Percentiles rank a stretch among this genome's conserved stretches.
Evolutionary conservation across 2,888 invertebrate species (phyloP).

Genomic region (Caenorhabditis panamensis): DNA sequence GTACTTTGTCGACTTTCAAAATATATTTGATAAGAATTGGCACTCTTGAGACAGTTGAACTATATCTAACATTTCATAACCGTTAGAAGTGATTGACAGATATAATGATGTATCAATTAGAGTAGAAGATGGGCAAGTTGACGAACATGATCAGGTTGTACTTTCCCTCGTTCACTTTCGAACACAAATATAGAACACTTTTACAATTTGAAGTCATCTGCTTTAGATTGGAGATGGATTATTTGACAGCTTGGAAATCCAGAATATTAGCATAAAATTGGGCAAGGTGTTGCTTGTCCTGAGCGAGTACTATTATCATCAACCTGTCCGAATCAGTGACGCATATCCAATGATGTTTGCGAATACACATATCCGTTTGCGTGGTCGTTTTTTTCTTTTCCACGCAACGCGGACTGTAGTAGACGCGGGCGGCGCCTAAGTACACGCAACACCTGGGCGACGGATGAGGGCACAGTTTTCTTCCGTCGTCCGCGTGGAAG

Average conservation of each 20-base stretch:
- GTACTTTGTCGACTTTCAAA: constrained; percentile 36
- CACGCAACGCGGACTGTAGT: constrained; percentile 40
- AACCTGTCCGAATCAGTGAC: constrained; percentile 61
- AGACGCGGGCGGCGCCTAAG: constrained; percentile 58
- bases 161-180: no score
- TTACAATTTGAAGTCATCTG: constrained; percentile 13
- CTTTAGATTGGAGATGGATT: constrained; percentile 9
- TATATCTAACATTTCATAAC: constrained; percentile 16
- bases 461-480: constrained; percentile 49
- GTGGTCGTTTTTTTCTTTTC: constrained; percentile 45
- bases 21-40: constrained; percentile 38
- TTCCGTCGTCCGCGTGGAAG: constrained; percentile 52
- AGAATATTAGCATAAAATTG: constrained; percentile 48
- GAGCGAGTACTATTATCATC: constrained; percentile 54
- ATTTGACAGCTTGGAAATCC: constrained; percentile 6
- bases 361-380: constrained; percentile 62
- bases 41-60: constrained; percentile 10
- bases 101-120: not conserved
- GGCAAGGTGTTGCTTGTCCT: constrained; percentile 17
- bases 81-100: not conserved
- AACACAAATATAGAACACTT: no score
- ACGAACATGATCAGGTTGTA: no score
- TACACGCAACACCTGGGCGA: constrained; percentile 57
- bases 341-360: constrained; percentile 64
- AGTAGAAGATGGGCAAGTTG: not conserved